Conservation (phyloP, 2,888 invertebrate genomes). For the Micropterix aruncella region DNA sequence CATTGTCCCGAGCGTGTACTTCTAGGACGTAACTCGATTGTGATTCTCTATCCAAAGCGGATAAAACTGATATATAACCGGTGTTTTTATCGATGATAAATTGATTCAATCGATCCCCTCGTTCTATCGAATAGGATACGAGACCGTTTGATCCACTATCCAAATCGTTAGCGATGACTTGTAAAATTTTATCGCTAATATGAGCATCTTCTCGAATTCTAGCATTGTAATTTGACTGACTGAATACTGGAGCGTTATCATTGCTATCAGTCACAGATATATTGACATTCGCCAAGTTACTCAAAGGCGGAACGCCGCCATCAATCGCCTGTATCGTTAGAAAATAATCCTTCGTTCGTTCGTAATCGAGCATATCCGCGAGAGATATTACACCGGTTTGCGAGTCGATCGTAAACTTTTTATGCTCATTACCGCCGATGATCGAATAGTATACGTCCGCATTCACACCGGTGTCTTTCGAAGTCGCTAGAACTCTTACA, state of each 20-base stretch:
- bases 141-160: conserved; percentile 73
- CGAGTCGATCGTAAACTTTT: conserved; percentile 65
- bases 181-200: conserved; percentile 55
- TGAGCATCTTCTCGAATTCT: conserved; percentile 67
- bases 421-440: conserved; percentile 78
- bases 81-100: conserved; percentile 65
- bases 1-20: conserved; percentile 71
- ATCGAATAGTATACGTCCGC: conserved; percentile 84
- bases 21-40: conserved; percentile 64
- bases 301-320: conserved; percentile 77
- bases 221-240: conserved; percentile 60
- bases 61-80: conserved; percentile 63
- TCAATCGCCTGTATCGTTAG: conserved; percentile 84
- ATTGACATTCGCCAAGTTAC: conserved; percentile 77
- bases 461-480: conserved; percentile 84
- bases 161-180: conserved; percentile 71
- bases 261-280: conserved; percentile 76
- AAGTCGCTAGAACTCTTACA: conserved; percentile 75
- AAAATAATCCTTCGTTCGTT: conserved; percentile 72
- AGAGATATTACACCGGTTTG: conserved; percentile 63
- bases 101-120: conserved; percentile 55
- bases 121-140: conserved; percentile 62
- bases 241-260: conserved; percentile 76
- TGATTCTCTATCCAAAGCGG: conserved; percentile 70
- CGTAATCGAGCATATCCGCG: conserved; percentile 73